Evolutionary conservation across 2,797 vertebrate genomes (phyloP).

Genomic region (Mastacembelus armatus): DNA sequence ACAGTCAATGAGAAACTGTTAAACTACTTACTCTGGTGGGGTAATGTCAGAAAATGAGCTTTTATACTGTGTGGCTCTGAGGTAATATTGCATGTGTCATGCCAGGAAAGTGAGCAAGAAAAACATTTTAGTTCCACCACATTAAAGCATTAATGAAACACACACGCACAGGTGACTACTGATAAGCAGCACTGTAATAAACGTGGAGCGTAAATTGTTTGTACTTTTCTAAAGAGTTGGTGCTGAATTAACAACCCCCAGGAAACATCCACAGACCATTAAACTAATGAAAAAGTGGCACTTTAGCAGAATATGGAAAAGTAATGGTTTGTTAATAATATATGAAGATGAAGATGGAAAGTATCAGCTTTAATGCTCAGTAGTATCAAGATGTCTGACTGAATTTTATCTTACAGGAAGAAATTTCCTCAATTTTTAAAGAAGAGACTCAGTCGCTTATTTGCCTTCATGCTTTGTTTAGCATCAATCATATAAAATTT

Average conservation of each 20-base stretch:
- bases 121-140: conserved; percentile 70
- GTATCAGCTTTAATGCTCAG: background rate
- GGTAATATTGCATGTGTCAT: conserved; percentile 27
- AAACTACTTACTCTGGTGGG: background rate
- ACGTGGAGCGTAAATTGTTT: background rate
- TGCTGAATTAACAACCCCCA: conserved; percentile 19
- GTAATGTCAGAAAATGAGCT: conserved; percentile 2
- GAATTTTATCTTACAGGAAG: background rate
- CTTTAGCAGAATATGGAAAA: conserved; percentile 14
- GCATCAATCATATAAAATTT: too few species aligned
- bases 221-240: background rate
- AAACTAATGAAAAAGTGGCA: conserved; percentile 37
- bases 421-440: too few species aligned
- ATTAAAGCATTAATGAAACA: conserved; percentile 65
- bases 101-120: conserved; percentile 33
- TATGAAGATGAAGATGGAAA: background rate
- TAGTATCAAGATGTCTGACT: conserved; percentile 3
- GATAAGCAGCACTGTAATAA: conserved; percentile 47
- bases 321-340: conserved; percentile 36
- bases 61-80: conserved; percentile 34
- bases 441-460: too few species aligned
- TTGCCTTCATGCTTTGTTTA: too few species aligned
- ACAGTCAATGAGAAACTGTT: background rate
- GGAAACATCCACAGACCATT: conserved; percentile 36
- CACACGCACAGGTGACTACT: conserved; percentile 49